These are phyloP conservation scores for Mirounga angustirostris DNA, from an alignment of 2,113 vertebrate species.

Conservation along the genomic window DNA sequence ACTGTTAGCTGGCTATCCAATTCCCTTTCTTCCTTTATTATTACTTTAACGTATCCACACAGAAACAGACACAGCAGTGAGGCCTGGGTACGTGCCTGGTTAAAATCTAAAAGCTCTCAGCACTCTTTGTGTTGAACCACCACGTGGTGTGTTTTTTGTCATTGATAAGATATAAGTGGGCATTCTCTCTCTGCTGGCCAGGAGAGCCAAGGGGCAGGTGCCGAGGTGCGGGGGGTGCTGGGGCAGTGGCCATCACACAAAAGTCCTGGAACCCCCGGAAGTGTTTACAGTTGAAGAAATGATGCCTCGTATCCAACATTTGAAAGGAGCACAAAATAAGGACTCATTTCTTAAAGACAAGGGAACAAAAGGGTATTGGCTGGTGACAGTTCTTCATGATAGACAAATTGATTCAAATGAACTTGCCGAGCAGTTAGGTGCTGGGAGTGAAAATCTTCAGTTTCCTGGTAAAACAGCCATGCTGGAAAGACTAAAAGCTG, in stretches of 20 bases:
- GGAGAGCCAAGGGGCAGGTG: background rate
- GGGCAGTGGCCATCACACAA: conserved; percentile 87
- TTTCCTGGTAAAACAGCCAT: background rate
- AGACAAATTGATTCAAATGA: background rate
- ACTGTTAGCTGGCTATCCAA: background rate
- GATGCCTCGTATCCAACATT: background rate
- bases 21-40: background rate
- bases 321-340: background rate
- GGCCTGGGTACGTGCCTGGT: background rate
- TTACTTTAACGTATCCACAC: background rate
- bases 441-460: background rate
- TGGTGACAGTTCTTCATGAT: background rate
- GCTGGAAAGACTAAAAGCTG: background rate
- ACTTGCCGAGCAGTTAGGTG: background rate
- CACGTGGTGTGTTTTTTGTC: background rate
- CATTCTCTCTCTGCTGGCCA: background rate
- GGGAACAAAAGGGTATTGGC: background rate
- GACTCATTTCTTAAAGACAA: background rate
- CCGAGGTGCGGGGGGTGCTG: conserved; percentile 84
- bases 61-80: background rate
- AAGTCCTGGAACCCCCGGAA: conserved; percentile 91
- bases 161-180: background rate
- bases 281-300: conserved; percentile 80
- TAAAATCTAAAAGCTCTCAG: background rate
- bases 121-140: background rate